Evolutionary conservation across 2,113 vertebrate genomes (phyloP).

Genomic region (Pedetes capensis): DNA sequence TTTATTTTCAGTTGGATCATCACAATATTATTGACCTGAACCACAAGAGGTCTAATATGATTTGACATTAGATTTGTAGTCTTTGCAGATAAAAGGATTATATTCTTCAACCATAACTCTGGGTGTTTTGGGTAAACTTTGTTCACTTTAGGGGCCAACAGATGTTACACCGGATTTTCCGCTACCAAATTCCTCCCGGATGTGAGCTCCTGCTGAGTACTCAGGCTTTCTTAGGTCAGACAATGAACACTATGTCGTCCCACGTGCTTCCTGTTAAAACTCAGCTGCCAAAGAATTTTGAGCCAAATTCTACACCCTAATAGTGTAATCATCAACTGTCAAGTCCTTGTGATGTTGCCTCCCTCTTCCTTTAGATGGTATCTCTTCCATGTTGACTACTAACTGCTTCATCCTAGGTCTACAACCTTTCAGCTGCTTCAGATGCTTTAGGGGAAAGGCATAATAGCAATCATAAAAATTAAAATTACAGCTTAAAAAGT

Average conservation of each 20-base stretch:
- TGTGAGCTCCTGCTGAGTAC: not conserved
- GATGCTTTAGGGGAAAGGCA: not conserved
- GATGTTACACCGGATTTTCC: not conserved
- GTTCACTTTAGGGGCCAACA: not conserved
- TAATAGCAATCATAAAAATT: not conserved
- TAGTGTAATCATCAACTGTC: not conserved
- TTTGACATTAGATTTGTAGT: not conserved
- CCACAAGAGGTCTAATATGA: not conserved
- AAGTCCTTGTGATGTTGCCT: not conserved
- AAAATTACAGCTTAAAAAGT: not conserved
- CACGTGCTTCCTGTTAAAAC: constrained; percentile 32
- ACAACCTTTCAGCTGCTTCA: not conserved
- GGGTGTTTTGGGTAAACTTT: not conserved
- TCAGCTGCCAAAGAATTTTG: constrained; percentile 23
- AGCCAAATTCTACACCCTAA: constrained; percentile 22
- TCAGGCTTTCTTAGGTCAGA: not conserved
- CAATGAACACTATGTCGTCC: not conserved
- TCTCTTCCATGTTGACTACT: not conserved
- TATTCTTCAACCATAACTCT: not conserved
- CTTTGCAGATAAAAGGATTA: not conserved
- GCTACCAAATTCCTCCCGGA: not conserved
- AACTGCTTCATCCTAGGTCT: not conserved
- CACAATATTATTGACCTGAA: not conserved
- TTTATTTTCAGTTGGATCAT: not conserved
- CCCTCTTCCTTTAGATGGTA: constrained; percentile 40